Evolutionary conservation across 2,888 invertebrate species (phyloP).

Genomic region (Schizaphis graminum): DNA sequence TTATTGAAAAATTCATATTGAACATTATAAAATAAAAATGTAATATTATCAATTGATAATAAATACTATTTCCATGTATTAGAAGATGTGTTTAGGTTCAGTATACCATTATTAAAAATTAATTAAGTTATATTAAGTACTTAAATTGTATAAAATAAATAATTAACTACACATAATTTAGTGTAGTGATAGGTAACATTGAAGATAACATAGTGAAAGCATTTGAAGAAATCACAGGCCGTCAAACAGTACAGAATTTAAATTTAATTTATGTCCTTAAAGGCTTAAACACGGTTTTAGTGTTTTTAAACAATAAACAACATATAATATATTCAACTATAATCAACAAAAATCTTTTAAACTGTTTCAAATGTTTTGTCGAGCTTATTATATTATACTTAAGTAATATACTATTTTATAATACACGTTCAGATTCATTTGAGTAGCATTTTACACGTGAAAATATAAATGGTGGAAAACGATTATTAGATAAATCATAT

Average conservation of each 20-base stretch:
- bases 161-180: neutral
- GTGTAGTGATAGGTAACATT: neutral
- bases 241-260: neutral
- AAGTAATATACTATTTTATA: neutral
- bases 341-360: neutral
- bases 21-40: neutral
- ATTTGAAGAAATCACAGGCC: neutral
- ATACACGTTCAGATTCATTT: constrained; percentile 75
- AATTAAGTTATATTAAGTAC: neutral
- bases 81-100: neutral
- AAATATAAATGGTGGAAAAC: constrained; percentile 89
- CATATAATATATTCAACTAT: neutral
- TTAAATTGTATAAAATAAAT: neutral
- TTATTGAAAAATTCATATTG: neutral
- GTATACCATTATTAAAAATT: neutral
- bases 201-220: neutral
- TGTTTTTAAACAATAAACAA: neutral
- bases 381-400: neutral
- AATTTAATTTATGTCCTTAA: neutral
- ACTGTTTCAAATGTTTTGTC: neutral
- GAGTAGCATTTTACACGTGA: constrained; percentile 90
- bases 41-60: neutral
- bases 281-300: neutral
- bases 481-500: constrained; percentile 75
- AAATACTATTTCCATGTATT: neutral